A percentile compares a stretch with the other conserved stretches of the same genome.
These are phyloP conservation scores for Atta texana DNA, from an alignment of 1,140 invertebrate genomes.

Conservation along the genomic window DNA sequence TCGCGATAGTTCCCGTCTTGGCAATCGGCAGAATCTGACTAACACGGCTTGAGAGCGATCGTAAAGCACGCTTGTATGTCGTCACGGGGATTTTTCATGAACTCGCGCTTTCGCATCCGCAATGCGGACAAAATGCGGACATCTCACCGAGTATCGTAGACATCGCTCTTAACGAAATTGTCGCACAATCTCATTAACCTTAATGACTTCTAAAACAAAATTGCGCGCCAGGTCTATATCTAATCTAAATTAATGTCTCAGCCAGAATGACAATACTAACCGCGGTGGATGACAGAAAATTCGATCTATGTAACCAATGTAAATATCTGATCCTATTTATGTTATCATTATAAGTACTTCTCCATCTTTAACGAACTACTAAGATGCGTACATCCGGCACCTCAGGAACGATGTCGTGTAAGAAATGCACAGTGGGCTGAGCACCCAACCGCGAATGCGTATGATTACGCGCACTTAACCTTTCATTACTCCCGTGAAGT, in stretches of 20 bases:
- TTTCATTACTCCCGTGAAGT: no score
- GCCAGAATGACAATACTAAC: background rate
- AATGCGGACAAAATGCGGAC: conserved; percentile 52
- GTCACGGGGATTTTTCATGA: conserved; percentile 29
- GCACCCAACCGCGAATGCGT: conserved; percentile 21
- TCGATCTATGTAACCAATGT: background rate
- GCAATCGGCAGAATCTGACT: conserved; percentile 25
- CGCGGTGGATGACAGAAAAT: background rate
- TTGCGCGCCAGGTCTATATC: background rate
- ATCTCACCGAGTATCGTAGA: background rate
- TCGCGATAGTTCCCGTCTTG: conserved; percentile 35
- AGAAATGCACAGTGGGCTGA: background rate
- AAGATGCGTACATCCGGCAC: no score
- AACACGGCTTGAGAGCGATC: background rate
- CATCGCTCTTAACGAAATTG: background rate
- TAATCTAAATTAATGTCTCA: background rate
- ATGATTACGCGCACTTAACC: conserved; percentile 50
- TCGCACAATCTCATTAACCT: background rate
- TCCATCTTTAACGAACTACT: background rate
- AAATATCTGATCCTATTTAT: background rate
- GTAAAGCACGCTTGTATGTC: conserved; percentile 17
- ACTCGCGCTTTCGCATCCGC: conserved; percentile 45
- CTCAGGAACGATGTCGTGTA: no score
- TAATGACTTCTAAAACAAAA: conserved; percentile 20
- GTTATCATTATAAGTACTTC: background rate